These are phyloP conservation scores for Lasioglossum lativentre DNA, from an alignment of 2,888 invertebrate species.

Conservation along the genomic window DNA sequence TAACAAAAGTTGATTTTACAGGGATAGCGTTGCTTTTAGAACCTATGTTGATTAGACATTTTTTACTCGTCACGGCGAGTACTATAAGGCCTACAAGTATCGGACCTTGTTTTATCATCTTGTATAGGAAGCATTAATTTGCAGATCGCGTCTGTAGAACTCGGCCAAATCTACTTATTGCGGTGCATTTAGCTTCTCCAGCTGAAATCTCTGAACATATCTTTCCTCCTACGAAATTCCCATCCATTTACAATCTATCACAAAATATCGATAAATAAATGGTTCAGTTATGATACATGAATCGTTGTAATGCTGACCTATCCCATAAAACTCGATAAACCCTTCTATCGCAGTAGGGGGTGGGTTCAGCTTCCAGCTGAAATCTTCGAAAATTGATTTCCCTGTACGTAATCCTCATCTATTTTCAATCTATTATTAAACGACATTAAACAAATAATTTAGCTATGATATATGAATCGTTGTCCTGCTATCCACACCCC, in stretches of 20 bases:
- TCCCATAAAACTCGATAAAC: slow-evolving; percentile 46
- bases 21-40: too few species aligned
- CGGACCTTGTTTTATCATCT: neutral
- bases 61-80: too few species aligned
- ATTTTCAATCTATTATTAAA: neutral
- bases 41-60: too few species aligned
- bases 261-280: neutral
- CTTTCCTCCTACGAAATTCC: neutral
- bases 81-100: too few species aligned
- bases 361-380: neutral
- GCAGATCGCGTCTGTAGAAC: too few species aligned
- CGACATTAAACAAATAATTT: neutral
- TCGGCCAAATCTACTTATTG: neutral
- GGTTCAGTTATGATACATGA: neutral
- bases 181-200: neutral
- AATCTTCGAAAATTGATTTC: neutral
- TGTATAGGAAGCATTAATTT: too few species aligned
- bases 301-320: neutral
- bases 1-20: too few species aligned
- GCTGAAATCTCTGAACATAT: neutral
- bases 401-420: neutral
- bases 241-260: neutral
- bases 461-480: neutral
- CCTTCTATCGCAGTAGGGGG: slow-evolving; percentile 24
- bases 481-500: neutral